Percentiles rank a stretch among this genome's conserved stretches.
These are phyloP conservation scores for Bombus fervidus DNA, from an alignment of 1,140 invertebrate genomes.

Conservation along the genomic window DNA sequence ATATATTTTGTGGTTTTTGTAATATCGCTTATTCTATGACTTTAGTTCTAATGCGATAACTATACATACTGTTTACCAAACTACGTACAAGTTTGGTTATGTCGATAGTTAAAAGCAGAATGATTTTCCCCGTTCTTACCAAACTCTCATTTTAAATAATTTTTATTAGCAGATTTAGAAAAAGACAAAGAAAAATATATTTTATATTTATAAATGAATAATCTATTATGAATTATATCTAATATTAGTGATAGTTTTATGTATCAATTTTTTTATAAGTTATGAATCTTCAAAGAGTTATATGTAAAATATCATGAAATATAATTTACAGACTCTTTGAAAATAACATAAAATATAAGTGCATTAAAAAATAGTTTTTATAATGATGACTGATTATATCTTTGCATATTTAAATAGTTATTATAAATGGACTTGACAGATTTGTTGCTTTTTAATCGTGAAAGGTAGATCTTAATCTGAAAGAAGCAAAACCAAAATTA, in stretches of 20 bases:
- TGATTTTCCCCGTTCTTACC: slow-evolving; percentile 35
- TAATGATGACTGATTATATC: background rate
- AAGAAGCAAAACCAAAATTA: background rate
- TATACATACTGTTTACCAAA: slow-evolving; percentile 52
- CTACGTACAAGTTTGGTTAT: slow-evolving; percentile 69
- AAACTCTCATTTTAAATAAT: background rate
- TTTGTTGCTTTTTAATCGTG: background rate
- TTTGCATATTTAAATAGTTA: background rate
- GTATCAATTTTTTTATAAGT: background rate
- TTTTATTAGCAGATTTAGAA: background rate
- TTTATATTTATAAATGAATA: background rate
- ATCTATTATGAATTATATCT: background rate
- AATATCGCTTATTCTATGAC: slow-evolving; percentile 13
- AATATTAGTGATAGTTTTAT: background rate
- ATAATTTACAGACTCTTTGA: background rate
- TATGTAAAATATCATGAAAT: background rate
- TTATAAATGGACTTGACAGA: background rate
- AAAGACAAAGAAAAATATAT: background rate
- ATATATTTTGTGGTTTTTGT: slow-evolving; percentile 26
- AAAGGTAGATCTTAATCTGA: background rate
- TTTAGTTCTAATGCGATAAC: slow-evolving; percentile 7
- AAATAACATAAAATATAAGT: background rate
- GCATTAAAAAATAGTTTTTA: background rate
- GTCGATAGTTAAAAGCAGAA: slow-evolving; percentile 52
- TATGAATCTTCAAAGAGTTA: slow-evolving; percentile 4